Conservation (phyloP, 2,113 vertebrate genomes). For the Nymphicus hollandicus region DNA sequence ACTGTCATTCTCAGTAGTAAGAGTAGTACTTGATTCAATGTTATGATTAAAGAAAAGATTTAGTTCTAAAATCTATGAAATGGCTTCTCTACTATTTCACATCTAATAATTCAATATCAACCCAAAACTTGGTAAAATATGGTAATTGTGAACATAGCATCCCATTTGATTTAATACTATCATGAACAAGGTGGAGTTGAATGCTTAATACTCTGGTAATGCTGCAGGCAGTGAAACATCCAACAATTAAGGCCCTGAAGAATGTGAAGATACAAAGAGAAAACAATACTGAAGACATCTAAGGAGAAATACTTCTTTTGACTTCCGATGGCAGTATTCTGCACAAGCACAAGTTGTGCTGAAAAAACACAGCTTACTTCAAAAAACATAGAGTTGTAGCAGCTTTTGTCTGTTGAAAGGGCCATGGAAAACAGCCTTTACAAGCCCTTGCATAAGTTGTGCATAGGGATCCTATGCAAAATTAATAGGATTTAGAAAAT, state of each 20-base stretch:
- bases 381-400: rapidly evolving
- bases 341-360: not conserved
- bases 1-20: not conserved
- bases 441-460: not conserved
- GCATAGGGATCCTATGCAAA: not conserved
- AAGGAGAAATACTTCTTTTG: not conserved
- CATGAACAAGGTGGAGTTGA: not conserved
- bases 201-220: not conserved
- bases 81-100: not conserved
- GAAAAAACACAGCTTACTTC: not conserved
- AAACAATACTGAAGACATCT: not conserved
- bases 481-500: not conserved
- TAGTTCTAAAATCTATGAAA: not conserved
- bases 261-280: not conserved
- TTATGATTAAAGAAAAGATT: not conserved
- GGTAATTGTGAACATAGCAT: not conserved
- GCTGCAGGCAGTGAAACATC: not conserved
- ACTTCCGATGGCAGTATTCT: not conserved
- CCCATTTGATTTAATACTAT: not conserved
- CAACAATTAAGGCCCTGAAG: not conserved
- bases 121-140: not conserved
- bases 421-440: not conserved
- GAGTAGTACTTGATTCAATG: not conserved
- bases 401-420: not conserved
- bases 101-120: not conserved